Conservation (phyloP, 2,797 vertebrate genomes). For the Naso thynnoides region DNA sequence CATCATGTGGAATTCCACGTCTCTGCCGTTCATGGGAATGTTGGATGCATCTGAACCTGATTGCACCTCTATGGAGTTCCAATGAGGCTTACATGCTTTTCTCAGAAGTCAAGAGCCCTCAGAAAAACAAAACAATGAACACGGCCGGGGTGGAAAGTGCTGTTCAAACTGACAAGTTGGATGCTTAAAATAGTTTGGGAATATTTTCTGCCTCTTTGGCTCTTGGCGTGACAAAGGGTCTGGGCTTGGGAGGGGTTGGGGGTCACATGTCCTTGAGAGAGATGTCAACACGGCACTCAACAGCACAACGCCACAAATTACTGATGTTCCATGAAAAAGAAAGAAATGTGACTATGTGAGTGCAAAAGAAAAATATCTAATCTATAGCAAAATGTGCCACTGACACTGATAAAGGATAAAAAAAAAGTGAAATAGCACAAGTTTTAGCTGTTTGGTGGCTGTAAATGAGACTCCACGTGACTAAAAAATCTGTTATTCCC, state of each 20-base stretch:
- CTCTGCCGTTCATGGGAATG: slow-evolving; percentile 78
- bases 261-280: slow-evolving; percentile 44
- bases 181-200: slow-evolving; percentile 70
- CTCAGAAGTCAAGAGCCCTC: slow-evolving; percentile 64
- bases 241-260: slow-evolving; percentile 5
- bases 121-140: slow-evolving; percentile 64
- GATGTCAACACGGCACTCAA: slow-evolving; percentile 60
- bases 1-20: slow-evolving; percentile 80
- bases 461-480: slow-evolving; percentile 38
- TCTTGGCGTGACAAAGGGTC: slow-evolving; percentile 51
- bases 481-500: slow-evolving; percentile 9
- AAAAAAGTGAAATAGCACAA: slow-evolving; percentile 25
- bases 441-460: slow-evolving; percentile 33
- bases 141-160: slow-evolving; percentile 59
- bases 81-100: slow-evolving; percentile 60
- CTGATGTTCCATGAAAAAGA: slow-evolving; percentile 55
- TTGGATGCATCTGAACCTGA: slow-evolving; percentile 73
- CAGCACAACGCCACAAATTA: slow-evolving; percentile 49
- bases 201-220: slow-evolving; percentile 66
- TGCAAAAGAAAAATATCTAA: slow-evolving; percentile 64
- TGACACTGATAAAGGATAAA: slow-evolving; percentile 41
- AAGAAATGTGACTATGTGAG: slow-evolving; percentile 55
- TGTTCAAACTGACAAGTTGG: slow-evolving; percentile 55
- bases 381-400: slow-evolving; percentile 39
- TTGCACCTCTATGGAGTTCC: slow-evolving; percentile 71